phyloP scores from a whole-genome alignment of 2,888 invertebrate genomes.

The Byasa hedistus region DNA sequence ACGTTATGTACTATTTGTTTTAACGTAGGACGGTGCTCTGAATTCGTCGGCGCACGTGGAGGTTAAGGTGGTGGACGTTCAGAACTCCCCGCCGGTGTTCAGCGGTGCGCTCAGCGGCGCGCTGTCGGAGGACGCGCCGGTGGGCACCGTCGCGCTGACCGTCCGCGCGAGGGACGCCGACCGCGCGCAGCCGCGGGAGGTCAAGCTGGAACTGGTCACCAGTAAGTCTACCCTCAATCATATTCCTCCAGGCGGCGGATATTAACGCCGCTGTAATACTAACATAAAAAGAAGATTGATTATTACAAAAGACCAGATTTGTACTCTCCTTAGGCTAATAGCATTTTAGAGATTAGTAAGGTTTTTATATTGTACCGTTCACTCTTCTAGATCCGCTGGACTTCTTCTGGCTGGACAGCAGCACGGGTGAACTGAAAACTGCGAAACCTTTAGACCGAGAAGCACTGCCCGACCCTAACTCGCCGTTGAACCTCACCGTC shows the following conservation, averaged over 20 bases:
- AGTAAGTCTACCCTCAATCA: constrained; percentile 79
- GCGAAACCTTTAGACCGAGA: constrained; percentile 93
- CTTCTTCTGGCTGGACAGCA: constrained; percentile 89
- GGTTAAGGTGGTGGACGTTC: constrained; percentile 90
- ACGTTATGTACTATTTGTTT: too few species aligned
- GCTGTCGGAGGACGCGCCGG: constrained; percentile 89
- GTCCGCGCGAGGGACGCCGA: constrained; percentile 92
- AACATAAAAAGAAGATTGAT: too few species aligned
- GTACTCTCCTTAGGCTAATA: too few species aligned
- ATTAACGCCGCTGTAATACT: too few species aligned
- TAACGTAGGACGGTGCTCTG: constrained; percentile 86
- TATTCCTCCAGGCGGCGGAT: too few species aligned
- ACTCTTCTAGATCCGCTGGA: constrained; percentile 88
- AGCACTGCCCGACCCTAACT: constrained; percentile 87
- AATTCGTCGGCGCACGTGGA: constrained; percentile 86
- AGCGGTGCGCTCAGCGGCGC: constrained; percentile 88
- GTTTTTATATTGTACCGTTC: too few species aligned
- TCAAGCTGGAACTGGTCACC: constrained; percentile 87
- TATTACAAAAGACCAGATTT: too few species aligned
- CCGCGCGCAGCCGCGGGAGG: constrained; percentile 88
- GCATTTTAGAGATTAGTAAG: too few species aligned
- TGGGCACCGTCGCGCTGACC: constrained; percentile 89
- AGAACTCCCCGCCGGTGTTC: constrained; percentile 92
- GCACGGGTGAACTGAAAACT: constrained; percentile 89
- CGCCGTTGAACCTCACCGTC: constrained; percentile 87